A percentile compares a stretch with the other conserved stretches of the same genome.
Conservation (phyloP, 2,888 invertebrate genomes). For the Leptopterna dolabrata region DNA sequence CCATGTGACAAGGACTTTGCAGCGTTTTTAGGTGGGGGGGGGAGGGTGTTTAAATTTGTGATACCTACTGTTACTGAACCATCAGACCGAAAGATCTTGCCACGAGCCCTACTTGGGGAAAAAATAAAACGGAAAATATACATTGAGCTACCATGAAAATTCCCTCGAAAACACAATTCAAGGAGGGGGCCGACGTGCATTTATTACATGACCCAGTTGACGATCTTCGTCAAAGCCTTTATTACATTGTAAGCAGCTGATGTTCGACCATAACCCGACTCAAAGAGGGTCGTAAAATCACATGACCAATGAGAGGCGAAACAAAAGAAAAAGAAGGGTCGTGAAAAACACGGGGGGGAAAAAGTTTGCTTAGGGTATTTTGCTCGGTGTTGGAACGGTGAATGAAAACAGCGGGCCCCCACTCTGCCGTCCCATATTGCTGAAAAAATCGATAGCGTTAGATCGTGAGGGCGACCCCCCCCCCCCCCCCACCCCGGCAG, state of each 20-base stretch:
- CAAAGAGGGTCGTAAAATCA: neutral
- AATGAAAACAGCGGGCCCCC: conserved; percentile 14
- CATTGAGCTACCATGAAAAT: neutral
- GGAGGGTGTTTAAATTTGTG: no score
- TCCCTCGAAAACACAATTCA: neutral
- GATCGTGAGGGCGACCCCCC: neutral
- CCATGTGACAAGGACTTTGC: no score
- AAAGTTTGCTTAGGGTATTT: neutral
- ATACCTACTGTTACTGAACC: no score
- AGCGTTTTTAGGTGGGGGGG: no score
- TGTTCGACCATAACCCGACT: neutral
- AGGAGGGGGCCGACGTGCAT: neutral
- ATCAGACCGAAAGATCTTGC: no score
- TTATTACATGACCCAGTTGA: conserved; percentile 5
- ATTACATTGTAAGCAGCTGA: neutral
- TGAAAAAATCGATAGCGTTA: conserved; percentile 26
- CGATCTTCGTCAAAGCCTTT: neutral
- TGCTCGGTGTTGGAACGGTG: conserved; percentile 5
- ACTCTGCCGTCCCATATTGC: conserved; percentile 1
- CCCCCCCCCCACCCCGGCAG: neutral
- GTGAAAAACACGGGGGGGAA: neutral
- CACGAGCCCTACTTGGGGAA: no score
- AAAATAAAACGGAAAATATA: no score
- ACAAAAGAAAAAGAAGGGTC: neutral
- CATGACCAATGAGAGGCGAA: neutral